phyloP scores from a whole-genome alignment of 53 echinoderm and acorn worm genomes.

The Patiria pectinifera region DNA sequence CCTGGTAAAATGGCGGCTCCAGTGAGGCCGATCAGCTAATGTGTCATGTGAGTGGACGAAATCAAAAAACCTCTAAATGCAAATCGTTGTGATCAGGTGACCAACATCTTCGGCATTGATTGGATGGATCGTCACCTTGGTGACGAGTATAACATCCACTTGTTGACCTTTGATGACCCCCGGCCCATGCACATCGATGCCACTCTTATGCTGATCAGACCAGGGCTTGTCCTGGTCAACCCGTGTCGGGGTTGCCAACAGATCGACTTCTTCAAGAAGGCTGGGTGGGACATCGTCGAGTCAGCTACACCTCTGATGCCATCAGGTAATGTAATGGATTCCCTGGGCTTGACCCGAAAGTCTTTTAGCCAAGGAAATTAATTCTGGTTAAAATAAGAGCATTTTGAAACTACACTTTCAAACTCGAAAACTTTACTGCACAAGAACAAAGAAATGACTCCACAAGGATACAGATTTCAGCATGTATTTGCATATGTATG shows the following conservation, averaged over 20 bases:
- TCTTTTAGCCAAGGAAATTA: no score
- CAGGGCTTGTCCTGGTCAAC: slow-evolving; percentile 45
- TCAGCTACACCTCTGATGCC: background rate
- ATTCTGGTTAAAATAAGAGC: no score
- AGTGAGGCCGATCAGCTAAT: no score
- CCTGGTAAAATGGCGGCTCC: no score
- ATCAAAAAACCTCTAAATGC: background rate
- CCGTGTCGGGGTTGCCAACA: slow-evolving; percentile 39
- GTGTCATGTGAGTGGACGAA: no score
- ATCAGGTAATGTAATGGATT: no score
- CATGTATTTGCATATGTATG: no score
- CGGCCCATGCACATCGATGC: slow-evolving; percentile 54
- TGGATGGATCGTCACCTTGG: slow-evolving; percentile 45
- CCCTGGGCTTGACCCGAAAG: no score
- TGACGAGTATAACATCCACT: slow-evolving; percentile 33
- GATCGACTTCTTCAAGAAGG: slow-evolving; percentile 38
- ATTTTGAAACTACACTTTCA: no score
- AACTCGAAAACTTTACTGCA: no score
- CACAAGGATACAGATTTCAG: no score
- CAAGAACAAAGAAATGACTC: no score
- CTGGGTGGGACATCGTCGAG: slow-evolving; percentile 48
- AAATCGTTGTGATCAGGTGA: background rate
- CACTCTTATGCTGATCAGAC: slow-evolving; percentile 14
- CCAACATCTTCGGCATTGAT: slow-evolving; percentile 23
- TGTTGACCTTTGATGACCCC: background rate